Evolutionary conservation across 2,113 vertebrate species (phyloP).

Genomic region (Numenius arquata): DNA sequence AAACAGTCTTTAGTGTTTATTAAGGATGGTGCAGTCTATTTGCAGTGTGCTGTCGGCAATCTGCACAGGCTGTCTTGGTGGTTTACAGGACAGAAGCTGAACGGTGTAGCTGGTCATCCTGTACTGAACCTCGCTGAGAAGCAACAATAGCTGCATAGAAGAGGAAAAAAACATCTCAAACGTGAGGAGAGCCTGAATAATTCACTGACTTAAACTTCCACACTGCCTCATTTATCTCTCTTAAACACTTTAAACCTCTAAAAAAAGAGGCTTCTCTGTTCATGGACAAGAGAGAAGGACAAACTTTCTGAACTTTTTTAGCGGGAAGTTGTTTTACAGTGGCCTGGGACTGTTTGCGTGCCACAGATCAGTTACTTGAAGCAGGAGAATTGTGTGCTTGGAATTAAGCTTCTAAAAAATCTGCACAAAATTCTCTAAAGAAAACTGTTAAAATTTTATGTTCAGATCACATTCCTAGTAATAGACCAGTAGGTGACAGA

Average conservation of each 20-base stretch:
- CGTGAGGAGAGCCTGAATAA: neutral
- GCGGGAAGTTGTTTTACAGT: neutral
- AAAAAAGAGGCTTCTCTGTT: neutral
- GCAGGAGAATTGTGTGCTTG: neutral
- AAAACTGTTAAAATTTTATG: neutral
- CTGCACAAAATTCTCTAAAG: neutral
- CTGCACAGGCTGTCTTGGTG: conserved; percentile 22
- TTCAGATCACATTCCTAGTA: neutral
- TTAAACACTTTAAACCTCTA: neutral
- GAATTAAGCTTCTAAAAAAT: conserved; percentile 32
- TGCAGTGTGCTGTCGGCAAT: conserved; percentile 46
- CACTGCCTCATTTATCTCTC: neutral
- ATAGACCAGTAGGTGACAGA: neutral
- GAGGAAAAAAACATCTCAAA: neutral
- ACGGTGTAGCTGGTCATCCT: neutral
- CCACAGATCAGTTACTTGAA: neutral
- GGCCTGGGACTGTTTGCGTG: neutral
- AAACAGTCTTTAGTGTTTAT: neutral
- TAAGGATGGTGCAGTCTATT: conserved; percentile 15
- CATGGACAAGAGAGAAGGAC: neutral
- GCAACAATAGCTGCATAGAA: neutral
- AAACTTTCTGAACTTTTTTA: neutral
- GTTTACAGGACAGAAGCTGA: conserved; percentile 11
- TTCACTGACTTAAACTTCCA: neutral
- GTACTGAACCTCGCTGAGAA: neutral